A percentile compares a stretch with the other conserved stretches of the same genome.
phyloP scores from a whole-genome alignment of 2,797 vertebrate genomes.

The Valencia hispanica region DNA sequence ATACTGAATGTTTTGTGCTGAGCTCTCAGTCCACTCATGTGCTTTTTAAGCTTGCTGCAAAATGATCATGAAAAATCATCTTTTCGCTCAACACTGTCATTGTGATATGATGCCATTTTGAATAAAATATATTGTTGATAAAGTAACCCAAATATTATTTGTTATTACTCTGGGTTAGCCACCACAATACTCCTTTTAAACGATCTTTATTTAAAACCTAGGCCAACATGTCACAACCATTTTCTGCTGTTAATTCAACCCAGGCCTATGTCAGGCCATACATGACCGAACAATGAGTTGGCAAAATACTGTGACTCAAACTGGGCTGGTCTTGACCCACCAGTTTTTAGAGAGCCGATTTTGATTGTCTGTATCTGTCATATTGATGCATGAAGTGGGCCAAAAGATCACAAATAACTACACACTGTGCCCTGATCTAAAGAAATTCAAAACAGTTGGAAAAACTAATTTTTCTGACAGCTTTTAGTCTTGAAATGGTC shows the following conservation, averaged over 20 bases:
- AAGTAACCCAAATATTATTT: background rate
- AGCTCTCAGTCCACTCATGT: slow-evolving; percentile 38
- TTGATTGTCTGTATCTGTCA: background rate
- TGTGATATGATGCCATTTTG: slow-evolving; percentile 9
- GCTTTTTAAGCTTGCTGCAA: slow-evolving; percentile 35
- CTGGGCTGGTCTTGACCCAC: background rate
- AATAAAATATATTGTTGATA: slow-evolving; percentile 15
- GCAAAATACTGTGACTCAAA: background rate
- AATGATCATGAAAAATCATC: slow-evolving; percentile 34
- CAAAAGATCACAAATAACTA: background rate
- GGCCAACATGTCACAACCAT: background rate
- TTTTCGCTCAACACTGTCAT: slow-evolving; percentile 8
- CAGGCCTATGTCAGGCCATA: background rate
- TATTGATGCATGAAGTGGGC: background rate
- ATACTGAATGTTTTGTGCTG: slow-evolving; percentile 56
- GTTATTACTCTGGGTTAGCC: background rate
- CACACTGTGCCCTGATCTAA: background rate
- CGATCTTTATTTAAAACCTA: background rate
- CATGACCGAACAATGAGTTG: background rate
- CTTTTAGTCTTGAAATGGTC: background rate
- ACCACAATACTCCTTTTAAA: background rate
- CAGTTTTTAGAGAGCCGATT: background rate
- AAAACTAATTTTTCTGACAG: background rate
- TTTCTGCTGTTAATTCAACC: background rate
- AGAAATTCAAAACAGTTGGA: background rate